Evolutionary conservation across 1,140 invertebrate genomes (phyloP).

Genomic region (Drosophila teissieri): DNA sequence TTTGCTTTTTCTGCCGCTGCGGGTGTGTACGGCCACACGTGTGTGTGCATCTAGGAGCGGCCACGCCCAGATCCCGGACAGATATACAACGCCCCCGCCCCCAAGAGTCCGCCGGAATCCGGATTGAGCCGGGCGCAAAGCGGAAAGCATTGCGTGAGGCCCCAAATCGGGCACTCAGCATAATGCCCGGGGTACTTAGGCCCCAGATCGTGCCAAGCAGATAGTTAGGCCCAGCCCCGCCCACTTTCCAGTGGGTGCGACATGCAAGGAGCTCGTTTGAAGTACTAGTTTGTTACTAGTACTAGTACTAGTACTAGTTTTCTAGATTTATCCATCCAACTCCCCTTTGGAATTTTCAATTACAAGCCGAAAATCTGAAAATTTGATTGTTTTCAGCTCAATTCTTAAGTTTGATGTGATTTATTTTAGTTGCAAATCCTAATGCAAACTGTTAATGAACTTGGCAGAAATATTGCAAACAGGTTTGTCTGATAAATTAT

Average conservation of each 20-base stretch:
- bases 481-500: slow-evolving; percentile 20
- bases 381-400: too few species aligned
- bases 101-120: slow-evolving; percentile 33
- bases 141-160: slow-evolving; percentile 47
- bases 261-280: slow-evolving; percentile 30
- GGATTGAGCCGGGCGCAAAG: slow-evolving; percentile 44
- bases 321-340: too few species aligned
- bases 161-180: slow-evolving; percentile 26
- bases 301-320: neutral
- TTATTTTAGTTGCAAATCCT: slow-evolving; percentile 6
- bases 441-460: slow-evolving; percentile 39
- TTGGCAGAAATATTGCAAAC: slow-evolving; percentile 25
- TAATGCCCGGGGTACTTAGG: slow-evolving; percentile 38
- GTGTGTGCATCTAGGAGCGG: slow-evolving; percentile 18
- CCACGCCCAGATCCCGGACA: slow-evolving; percentile 39
- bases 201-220: slow-evolving; percentile 40
- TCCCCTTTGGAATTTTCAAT: too few species aligned
- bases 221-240: slow-evolving; percentile 12
- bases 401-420: neutral
- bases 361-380: too few species aligned
- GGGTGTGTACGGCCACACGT: slow-evolving; percentile 31
- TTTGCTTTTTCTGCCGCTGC: slow-evolving; percentile 13
- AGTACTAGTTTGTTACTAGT: too few species aligned
- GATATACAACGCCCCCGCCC: slow-evolving; percentile 24
- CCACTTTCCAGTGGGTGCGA: slow-evolving; percentile 19